A percentile compares a stretch with the other conserved stretches of the same genome.
Conservation (phyloP, 2,113 vertebrate species). For the Chroicocephalus ridibundus region DNA sequence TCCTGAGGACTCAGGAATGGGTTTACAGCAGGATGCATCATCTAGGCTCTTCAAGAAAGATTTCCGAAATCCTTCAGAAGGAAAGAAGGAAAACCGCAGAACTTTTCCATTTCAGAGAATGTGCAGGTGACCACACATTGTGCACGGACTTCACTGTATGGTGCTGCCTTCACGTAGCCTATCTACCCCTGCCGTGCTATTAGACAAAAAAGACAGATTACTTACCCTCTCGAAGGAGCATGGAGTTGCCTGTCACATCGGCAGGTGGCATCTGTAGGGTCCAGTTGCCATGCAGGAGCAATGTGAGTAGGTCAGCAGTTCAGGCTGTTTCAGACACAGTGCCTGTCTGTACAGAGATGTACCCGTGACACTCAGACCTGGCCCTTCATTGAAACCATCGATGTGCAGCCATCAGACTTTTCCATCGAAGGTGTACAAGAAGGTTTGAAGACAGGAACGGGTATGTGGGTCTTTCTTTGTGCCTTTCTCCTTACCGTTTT, state of each 20-base stretch:
- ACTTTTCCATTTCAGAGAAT: not conserved
- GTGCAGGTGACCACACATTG: not conserved
- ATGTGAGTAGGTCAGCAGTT: not conserved
- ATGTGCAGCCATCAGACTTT: not conserved
- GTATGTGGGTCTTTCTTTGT: rapidly evolving
- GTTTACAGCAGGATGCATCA: not conserved
- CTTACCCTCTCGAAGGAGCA: not conserved
- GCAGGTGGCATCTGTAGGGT: not conserved
- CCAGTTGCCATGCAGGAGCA: not conserved
- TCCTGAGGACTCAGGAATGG: not conserved
- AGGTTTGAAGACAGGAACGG: not conserved
- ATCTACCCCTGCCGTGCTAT: not conserved
- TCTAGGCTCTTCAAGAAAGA: not conserved
- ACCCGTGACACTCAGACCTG: not conserved
- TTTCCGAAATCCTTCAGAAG: too few relatives aligned
- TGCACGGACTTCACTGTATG: rapidly evolving
- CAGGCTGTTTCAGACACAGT: not conserved
- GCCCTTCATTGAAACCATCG: not conserved
- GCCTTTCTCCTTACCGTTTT: not conserved
- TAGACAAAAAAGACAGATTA: not conserved
- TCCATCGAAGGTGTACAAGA: rapidly evolving
- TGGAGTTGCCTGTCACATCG: not conserved
- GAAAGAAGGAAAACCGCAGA: not conserved
- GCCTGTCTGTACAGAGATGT: not conserved
- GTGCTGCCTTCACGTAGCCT: not conserved